phyloP scores from a whole-genome alignment of 2,888 invertebrate species.

The Ernsta delagoae region DNA sequence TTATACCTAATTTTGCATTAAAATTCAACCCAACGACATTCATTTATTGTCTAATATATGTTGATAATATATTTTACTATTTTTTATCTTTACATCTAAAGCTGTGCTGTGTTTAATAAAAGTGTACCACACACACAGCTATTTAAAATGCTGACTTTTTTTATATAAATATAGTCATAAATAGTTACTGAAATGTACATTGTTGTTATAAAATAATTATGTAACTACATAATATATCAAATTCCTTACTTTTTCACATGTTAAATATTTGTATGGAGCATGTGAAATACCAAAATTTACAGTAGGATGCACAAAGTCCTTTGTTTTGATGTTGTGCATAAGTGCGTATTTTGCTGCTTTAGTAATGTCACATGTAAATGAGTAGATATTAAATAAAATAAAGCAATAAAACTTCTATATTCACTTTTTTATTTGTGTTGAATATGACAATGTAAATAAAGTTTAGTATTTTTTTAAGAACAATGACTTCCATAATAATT shows the following conservation, averaged over 20 bases:
- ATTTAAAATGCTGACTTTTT: background rate
- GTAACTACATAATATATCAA: constrained; percentile 28
- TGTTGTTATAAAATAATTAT: constrained; percentile 8
- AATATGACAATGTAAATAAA: no score
- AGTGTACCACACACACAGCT: no score
- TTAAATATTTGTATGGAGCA: constrained; percentile 17
- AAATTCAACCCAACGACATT: background rate
- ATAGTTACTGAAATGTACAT: constrained; percentile 26
- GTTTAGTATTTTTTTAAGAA: no score
- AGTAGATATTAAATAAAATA: constrained; percentile 18
- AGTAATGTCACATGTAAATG: constrained; percentile 28
- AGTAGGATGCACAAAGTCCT: constrained; percentile 32
- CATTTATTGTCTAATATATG: background rate
- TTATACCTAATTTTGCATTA: constrained; percentile 45
- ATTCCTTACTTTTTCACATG: constrained; percentile 23
- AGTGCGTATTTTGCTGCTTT: constrained; percentile 32
- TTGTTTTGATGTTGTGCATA: constrained; percentile 33
- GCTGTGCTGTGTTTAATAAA: no score
- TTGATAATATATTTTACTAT: background rate
- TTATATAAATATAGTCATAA: constrained; percentile 1
- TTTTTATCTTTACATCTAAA: no score
- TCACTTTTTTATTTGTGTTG: constrained; percentile 17
- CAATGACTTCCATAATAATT: no score
- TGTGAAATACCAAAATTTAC: constrained; percentile 28
- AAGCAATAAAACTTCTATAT: constrained; percentile 30